Evolutionary conservation across 2,888 invertebrate genomes (phyloP).

Genomic region (Rhodophaea formosa): DNA sequence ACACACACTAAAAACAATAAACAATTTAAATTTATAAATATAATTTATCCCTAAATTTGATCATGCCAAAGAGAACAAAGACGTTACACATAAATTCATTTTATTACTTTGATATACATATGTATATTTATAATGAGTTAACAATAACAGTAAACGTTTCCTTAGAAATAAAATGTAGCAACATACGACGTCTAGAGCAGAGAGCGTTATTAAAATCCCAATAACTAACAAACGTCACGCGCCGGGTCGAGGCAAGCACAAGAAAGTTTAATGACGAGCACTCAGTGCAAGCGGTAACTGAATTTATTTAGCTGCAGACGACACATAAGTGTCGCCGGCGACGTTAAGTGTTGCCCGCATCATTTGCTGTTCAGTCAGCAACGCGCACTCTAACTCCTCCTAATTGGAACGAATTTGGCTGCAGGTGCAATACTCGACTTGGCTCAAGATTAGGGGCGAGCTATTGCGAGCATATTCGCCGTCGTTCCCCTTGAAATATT

Average conservation of each 20-base stretch:
- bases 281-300: constrained; percentile 67
- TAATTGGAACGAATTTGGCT: constrained; percentile 81
- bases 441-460: constrained; percentile 78
- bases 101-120: no score
- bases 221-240: constrained; percentile 66
- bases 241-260: constrained; percentile 57
- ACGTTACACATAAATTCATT: no score
- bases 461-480: constrained; percentile 72
- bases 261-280: constrained; percentile 76
- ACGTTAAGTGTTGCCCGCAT: constrained; percentile 76
- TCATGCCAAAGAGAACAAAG: no score
- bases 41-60: no score
- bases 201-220: constrained; percentile 47
- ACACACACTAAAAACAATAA: no score
- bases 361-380: constrained; percentile 78
- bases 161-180: constrained; percentile 8
- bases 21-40: no score
- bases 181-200: constrained; percentile 29
- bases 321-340: constrained; percentile 69
- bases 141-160: background rate
- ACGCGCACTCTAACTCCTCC: constrained; percentile 76
- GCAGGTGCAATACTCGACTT: constrained; percentile 79
- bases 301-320: constrained; percentile 74
- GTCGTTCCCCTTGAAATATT: constrained; percentile 73
- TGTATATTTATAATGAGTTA: background rate